Conservation (phyloP, 1,140 invertebrate species). For the Brachionus koreanus region DNA sequence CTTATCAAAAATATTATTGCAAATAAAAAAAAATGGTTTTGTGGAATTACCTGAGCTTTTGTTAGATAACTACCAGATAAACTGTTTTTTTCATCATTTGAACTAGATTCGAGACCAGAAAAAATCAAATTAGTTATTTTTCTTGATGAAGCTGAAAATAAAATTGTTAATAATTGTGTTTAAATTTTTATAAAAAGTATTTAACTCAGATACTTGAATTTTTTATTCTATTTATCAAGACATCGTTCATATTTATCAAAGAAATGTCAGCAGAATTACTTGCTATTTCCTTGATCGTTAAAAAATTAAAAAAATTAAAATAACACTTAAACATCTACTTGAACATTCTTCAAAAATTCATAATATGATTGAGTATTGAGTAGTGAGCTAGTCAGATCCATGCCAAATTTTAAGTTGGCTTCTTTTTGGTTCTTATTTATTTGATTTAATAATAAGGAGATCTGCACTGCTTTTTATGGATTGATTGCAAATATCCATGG, state of each 20-base stretch:
- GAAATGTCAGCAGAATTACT: background rate
- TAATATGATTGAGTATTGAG: background rate
- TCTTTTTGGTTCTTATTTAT: background rate
- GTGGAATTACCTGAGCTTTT: conserved; percentile 13
- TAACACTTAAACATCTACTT: background rate
- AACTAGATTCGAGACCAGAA: background rate
- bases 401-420: background rate
- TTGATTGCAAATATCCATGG: background rate
- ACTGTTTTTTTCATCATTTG: background rate
- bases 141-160: background rate
- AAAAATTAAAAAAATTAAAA: background rate
- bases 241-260: conserved; percentile 4
- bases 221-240: conserved; percentile 13
- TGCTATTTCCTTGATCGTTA: background rate
- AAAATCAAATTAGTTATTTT: background rate
- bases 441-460: background rate
- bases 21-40: background rate
- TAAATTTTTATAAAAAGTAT: background rate
- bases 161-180: background rate
- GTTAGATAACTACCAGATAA: background rate
- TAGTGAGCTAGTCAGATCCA: background rate
- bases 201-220: background rate
- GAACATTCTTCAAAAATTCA: conserved; percentile 29
- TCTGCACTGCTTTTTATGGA: background rate
- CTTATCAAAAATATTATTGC: background rate